Evolutionary conservation across 92 coral and sea anemone species (phyloP).

Genomic region (Porites cylindrica): DNA sequence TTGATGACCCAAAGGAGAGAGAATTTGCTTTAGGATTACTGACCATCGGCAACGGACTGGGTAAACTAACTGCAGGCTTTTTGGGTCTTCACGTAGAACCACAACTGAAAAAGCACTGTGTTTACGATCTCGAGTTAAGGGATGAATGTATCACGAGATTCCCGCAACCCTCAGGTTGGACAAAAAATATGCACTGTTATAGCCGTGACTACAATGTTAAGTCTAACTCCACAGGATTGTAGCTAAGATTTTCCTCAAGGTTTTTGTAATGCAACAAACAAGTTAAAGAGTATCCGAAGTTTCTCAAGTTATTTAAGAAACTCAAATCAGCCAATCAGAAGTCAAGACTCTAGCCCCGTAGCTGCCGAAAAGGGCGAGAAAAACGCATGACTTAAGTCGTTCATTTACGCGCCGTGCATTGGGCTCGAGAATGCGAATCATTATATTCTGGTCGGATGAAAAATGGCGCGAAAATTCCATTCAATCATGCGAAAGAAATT

Average conservation of each 20-base stretch:
- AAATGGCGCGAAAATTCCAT: too few relatives aligned
- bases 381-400: too few relatives aligned
- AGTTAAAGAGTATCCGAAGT: too few relatives aligned
- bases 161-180: conserved; percentile 66
- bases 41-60: conserved; percentile 81
- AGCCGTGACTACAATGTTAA: background rate
- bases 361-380: too few relatives aligned
- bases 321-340: too few relatives aligned
- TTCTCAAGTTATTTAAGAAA: too few relatives aligned
- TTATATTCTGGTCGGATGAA: too few relatives aligned
- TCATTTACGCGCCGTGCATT: too few relatives aligned
- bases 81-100: conserved; percentile 80
- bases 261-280: too few relatives aligned
- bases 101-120: conserved; percentile 67
- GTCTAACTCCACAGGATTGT: conserved; percentile 9
- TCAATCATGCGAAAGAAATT: too few relatives aligned
- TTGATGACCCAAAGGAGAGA: conserved; percentile 53
- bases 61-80: conserved; percentile 79
- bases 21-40: conserved; percentile 84
- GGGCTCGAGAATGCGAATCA: too few relatives aligned
- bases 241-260: background rate
- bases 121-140: conserved; percentile 61
- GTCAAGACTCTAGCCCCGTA: too few relatives aligned
- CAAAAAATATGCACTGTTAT: conserved; percentile 11
- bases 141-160: conserved; percentile 79